Evolutionary conservation across 2,888 invertebrate species (phyloP).

Genomic region (Nephrotoma guestfalica): DNA sequence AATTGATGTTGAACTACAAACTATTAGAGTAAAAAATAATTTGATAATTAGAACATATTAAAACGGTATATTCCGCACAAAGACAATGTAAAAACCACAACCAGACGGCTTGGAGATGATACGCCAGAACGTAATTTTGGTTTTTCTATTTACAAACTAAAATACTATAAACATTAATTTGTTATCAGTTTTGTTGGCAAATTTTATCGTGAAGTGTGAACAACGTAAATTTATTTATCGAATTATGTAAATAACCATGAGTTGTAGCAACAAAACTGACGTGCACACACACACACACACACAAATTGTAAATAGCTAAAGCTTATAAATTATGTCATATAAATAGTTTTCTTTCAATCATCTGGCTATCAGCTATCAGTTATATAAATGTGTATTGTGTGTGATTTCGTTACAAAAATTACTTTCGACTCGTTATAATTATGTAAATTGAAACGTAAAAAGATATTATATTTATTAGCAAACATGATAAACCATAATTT

Average conservation of each 20-base stretch:
- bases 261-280: neutral
- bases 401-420: neutral
- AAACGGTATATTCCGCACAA: neutral
- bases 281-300: neutral
- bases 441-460: neutral
- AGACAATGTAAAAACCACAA: neutral
- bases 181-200: neutral
- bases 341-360: neutral
- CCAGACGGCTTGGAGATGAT: neutral
- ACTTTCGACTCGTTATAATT: neutral
- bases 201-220: neutral
- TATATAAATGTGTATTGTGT: neutral
- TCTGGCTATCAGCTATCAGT: neutral
- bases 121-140: neutral
- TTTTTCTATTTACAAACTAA: neutral
- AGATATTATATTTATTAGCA: neutral
- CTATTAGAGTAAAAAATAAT: neutral
- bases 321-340: neutral
- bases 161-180: neutral
- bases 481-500: neutral
- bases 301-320: neutral
- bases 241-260: neutral
- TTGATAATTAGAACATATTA: neutral
- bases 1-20: neutral
- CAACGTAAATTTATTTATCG: neutral